phyloP scores from a whole-genome alignment of 2,888 invertebrate genomes.

The Agrenia bidenticulata region DNA sequence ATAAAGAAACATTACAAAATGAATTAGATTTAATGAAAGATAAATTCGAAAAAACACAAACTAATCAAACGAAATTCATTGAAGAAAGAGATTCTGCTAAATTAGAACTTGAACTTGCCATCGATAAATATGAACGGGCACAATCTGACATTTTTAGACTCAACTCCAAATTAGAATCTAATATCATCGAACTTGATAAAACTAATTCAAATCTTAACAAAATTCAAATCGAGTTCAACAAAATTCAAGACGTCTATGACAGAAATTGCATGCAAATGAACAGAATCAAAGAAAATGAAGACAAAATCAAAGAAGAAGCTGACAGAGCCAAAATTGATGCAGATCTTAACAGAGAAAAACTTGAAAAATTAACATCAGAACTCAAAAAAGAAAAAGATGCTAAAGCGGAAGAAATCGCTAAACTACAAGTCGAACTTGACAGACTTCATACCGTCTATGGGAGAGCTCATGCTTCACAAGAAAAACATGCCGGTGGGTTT shows the following conservation, averaged over 20 bases:
- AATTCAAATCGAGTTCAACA: constrained; percentile 79
- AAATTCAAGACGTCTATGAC: constrained; percentile 85
- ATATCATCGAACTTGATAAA: constrained; percentile 86
- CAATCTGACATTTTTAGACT: constrained; percentile 86
- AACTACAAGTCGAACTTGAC: constrained; percentile 74
- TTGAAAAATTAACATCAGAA: constrained; percentile 31
- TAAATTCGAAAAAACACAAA: constrained; percentile 82
- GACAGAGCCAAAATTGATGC: constrained; percentile 52
- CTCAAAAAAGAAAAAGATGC: constrained; percentile 79
- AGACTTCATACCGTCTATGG: constrained; percentile 81
- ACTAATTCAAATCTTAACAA: constrained; percentile 82
- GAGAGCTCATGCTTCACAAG: constrained; percentile 70
- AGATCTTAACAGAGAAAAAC: constrained; percentile 35
- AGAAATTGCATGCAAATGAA: constrained; percentile 79
- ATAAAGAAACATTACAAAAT: constrained; percentile 32
- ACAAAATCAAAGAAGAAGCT: constrained; percentile 70
- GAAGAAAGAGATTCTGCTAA: constrained; percentile 85
- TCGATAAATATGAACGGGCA: constrained; percentile 60
- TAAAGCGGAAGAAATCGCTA: constrained; percentile 83
- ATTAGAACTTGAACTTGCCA: constrained; percentile 64
- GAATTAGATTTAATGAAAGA: constrained; percentile 78
- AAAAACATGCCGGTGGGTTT: constrained; percentile 25
- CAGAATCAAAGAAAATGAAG: constrained; percentile 84
- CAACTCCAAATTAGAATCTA: constrained; percentile 82
- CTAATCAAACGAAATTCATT: constrained; percentile 76